Conservation (phyloP, 37 sponge, comb jelly and placozoan species). For the Agelas oroides region DNA sequence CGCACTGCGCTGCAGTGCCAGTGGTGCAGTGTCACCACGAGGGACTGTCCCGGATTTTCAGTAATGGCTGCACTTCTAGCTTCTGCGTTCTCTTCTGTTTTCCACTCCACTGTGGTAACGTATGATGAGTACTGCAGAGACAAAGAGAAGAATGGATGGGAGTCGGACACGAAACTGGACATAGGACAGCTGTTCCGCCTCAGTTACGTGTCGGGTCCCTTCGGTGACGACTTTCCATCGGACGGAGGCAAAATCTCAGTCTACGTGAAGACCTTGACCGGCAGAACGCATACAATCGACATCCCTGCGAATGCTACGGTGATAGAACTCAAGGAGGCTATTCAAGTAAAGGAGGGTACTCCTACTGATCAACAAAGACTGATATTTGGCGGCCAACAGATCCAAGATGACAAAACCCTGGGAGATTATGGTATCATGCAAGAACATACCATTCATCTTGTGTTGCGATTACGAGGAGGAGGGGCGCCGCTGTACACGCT, state of each 20-base stretch:
- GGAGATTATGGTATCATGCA: neutral
- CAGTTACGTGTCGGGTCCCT: constrained; percentile 2
- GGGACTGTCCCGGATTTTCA: too few species aligned
- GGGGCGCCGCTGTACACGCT: neutral
- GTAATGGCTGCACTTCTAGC: neutral
- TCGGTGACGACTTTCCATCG: neutral
- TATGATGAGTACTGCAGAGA: neutral
- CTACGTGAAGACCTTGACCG: constrained; percentile 27
- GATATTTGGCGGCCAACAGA: constrained; percentile 14
- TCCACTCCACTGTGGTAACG: neutral
- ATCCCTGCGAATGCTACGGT: neutral
- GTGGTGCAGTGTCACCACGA: too few species aligned
- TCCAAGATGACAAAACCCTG: constrained; percentile 10
- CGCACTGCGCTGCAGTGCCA: too few species aligned
- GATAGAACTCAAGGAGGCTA: neutral
- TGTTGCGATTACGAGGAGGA: constrained; percentile 2
- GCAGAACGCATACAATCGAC: neutral
- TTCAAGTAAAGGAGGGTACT: neutral
- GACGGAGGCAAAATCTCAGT: neutral
- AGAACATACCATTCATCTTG: neutral
- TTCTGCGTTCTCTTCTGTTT: neutral
- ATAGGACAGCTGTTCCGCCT: neutral
- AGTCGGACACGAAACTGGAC: neutral
- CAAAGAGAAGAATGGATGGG: neutral
- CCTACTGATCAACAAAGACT: constrained; percentile 13